These are phyloP conservation scores for Gasteruption jaculator DNA, from an alignment of 2,888 invertebrate genomes.

Conservation along the genomic window DNA sequence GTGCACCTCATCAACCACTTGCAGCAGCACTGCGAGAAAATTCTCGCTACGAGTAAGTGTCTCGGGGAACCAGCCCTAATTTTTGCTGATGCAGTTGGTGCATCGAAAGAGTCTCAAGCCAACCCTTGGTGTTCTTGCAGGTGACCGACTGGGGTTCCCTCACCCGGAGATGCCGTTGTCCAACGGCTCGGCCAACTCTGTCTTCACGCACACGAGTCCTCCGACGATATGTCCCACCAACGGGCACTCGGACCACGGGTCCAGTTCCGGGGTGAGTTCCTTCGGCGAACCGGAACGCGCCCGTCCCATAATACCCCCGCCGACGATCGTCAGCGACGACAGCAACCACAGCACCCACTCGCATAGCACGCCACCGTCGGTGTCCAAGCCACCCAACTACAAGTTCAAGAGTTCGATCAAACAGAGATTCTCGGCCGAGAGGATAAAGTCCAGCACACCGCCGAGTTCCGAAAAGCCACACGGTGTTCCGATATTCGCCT, in stretches of 20 bases:
- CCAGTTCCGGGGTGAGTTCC: slow-evolving; percentile 48
- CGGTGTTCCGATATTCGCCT: slow-evolving; percentile 81
- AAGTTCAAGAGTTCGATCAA: slow-evolving; percentile 95
- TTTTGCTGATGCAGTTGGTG: background rate
- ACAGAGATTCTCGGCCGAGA: slow-evolving; percentile 69
- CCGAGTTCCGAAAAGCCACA: slow-evolving; percentile 41
- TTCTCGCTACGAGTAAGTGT: slow-evolving; percentile 51
- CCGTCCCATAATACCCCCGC: slow-evolving; percentile 41
- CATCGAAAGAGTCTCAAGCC: background rate
- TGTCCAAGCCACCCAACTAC: slow-evolving; percentile 58
- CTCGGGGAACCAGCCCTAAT: background rate
- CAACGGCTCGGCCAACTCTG: slow-evolving; percentile 29
- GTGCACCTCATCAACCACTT: slow-evolving; percentile 77
- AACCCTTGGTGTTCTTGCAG: slow-evolving; percentile 26
- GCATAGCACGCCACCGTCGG: slow-evolving; percentile 48
- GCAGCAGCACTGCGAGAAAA: slow-evolving; percentile 75
- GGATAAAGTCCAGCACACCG: slow-evolving; percentile 49
- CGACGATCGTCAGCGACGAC: slow-evolving; percentile 49
- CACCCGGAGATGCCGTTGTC: slow-evolving; percentile 42
- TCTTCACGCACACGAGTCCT: slow-evolving; percentile 35
- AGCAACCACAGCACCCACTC: slow-evolving; percentile 48
- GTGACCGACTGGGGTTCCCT: slow-evolving; percentile 48
- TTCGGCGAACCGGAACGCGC: slow-evolving; percentile 43
- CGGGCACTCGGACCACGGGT: slow-evolving; percentile 42
- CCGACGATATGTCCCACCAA: slow-evolving; percentile 39